Conservation (phyloP, 2,113 vertebrate genomes). For the Grammatotria lemairii region DNA sequence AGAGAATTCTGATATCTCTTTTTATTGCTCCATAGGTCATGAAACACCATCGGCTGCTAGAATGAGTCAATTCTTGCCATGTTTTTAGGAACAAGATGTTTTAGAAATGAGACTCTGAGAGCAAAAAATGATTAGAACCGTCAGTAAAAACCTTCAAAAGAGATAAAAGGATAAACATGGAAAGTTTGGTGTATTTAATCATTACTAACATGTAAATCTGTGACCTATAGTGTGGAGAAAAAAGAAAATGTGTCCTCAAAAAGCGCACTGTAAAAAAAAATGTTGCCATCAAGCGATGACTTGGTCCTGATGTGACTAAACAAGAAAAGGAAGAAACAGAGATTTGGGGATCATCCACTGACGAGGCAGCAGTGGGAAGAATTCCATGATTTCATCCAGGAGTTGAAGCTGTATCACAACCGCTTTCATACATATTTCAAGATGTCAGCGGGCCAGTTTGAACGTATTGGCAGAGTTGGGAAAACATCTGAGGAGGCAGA, state of each 20-base stretch:
- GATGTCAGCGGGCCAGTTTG: not conserved
- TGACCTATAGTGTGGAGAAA: not conserved
- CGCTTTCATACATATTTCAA: not conserved
- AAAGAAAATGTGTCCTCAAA: not conserved
- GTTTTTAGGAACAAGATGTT: not conserved
- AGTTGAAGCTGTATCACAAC: not conserved
- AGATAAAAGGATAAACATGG: not conserved
- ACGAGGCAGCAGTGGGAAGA: not conserved
- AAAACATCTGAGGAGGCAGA: not conserved
- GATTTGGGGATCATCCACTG: not conserved
- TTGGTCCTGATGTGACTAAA: not conserved
- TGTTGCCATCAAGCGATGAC: not conserved
- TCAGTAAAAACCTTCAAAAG: not conserved
- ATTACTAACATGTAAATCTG: not conserved
- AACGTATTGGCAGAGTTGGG: not conserved
- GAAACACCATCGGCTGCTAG: not conserved
- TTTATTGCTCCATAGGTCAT: not conserved
- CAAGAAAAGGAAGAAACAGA: not conserved
- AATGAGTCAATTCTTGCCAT: not conserved
- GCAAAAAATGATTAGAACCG: fast-evolving
- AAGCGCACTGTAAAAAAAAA: not conserved
- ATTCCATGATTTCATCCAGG: not conserved
- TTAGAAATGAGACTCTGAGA: not conserved
- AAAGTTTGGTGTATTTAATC: not conserved
- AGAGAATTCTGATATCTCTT: not conserved